Percentiles rank a stretch among this genome's conserved stretches.
Conservation (phyloP, 2,888 invertebrate genomes). For the Phasia obesa region DNA sequence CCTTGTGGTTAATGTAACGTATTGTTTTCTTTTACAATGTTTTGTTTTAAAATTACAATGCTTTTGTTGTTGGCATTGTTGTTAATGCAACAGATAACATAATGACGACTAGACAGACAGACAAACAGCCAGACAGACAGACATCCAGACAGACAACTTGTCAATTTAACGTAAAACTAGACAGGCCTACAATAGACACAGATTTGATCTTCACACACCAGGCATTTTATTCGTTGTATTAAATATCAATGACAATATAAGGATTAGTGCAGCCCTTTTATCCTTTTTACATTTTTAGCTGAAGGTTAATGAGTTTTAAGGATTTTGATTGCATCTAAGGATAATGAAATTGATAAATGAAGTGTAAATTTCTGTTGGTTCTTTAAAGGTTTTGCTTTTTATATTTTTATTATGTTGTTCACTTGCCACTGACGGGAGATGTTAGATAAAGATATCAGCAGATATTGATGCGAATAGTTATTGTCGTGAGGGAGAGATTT, state of each 20-base stretch:
- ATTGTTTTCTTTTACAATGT: constrained; percentile 34
- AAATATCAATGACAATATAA: background rate
- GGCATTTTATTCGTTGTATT: no score
- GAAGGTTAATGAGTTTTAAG: constrained; percentile 58
- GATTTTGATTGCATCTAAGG: constrained; percentile 41
- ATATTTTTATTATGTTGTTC: background rate
- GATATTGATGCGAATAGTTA: background rate
- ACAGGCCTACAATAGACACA: no score
- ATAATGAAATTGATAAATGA: constrained; percentile 55
- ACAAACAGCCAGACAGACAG: background rate
- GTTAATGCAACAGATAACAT: constrained; percentile 61
- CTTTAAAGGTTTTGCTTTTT: background rate
- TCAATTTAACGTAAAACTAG: no score
- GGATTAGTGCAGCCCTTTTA: background rate
- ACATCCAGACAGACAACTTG: no score
- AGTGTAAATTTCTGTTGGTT: constrained; percentile 44
- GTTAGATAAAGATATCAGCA: constrained; percentile 13
- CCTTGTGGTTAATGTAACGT: constrained; percentile 53
- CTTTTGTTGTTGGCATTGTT: constrained; percentile 3
- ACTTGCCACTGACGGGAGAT: constrained; percentile 24
- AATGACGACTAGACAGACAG: constrained; percentile 42
- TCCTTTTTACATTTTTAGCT: background rate
- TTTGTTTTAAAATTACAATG: constrained; percentile 31
- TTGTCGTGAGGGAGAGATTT: background rate
- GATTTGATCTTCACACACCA: no score